These are phyloP conservation scores for Rhogogaster chlorosoma DNA, from an alignment of 2,888 invertebrate species.

Conservation along the genomic window DNA sequence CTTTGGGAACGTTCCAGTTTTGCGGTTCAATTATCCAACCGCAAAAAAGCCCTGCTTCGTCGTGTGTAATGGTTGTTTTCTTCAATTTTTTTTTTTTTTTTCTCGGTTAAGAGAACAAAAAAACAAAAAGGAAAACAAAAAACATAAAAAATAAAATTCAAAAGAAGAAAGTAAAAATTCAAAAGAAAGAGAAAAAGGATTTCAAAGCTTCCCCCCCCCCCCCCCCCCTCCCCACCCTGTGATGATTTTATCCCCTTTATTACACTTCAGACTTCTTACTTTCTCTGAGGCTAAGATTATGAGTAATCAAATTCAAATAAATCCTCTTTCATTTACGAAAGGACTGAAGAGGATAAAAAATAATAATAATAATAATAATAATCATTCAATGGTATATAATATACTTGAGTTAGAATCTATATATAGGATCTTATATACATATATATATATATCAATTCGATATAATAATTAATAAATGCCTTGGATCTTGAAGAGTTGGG, in stretches of 20 bases:
- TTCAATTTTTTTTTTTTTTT: neutral
- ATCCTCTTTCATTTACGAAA: neutral
- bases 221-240: neutral
- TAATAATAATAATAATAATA: neutral
- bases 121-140: neutral
- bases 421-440: neutral
- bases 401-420: neutral
- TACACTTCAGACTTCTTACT: neutral
- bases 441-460: too few relatives aligned
- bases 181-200: neutral
- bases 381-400: neutral
- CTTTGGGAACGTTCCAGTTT: constrained; percentile 34
- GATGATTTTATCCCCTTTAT: neutral
- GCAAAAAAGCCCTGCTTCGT: neutral
- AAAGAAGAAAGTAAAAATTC: neutral
- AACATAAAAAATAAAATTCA: neutral
- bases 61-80: neutral
- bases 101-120: neutral
- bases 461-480: neutral
- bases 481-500: neutral
- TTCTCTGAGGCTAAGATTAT: neutral
- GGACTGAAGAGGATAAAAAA: neutral
- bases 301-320: constrained; percentile 2
- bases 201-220: neutral
- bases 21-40: constrained; percentile 2